These are phyloP conservation scores for Eupithecia insigniata DNA, from an alignment of 2,888 invertebrate genomes.

Conservation along the genomic window DNA sequence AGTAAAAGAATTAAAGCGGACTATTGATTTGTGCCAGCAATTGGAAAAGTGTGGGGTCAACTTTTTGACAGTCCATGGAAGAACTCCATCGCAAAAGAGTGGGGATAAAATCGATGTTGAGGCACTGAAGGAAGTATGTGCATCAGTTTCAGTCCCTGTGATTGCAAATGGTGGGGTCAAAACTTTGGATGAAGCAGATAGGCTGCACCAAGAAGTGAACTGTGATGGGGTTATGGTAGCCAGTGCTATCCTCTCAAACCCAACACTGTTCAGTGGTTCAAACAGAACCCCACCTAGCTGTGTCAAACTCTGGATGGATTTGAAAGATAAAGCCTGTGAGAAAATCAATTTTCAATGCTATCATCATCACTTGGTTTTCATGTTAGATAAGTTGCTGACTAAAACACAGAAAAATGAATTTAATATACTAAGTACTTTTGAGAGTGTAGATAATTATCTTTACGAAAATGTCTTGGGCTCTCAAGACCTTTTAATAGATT, in stretches of 20 bases:
- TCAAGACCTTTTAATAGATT: conserved; percentile 49
- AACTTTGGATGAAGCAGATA: conserved; percentile 87
- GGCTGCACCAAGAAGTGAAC: conserved; percentile 86
- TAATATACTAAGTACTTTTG: conserved; percentile 88
- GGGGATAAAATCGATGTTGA: conserved; percentile 89
- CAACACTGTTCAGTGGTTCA: conserved; percentile 92
- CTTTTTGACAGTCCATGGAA: conserved; percentile 95
- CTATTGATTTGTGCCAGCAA: conserved; percentile 91
- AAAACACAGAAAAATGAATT: conserved; percentile 90
- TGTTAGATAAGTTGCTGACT: conserved; percentile 93
- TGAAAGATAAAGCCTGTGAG: conserved; percentile 86
- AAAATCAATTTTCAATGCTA: conserved; percentile 91
- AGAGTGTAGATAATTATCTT: conserved; percentile 89
- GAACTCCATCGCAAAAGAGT: conserved; percentile 92
- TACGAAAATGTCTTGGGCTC: conserved; percentile 80
- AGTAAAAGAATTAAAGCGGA: conserved; percentile 86
- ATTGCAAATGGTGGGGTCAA: conserved; percentile 97
- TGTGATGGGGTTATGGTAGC: conserved; percentile 97
- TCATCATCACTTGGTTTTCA: conserved; percentile 98
- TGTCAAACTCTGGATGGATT: conserved; percentile 91
- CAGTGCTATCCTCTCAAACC: conserved; percentile 94
- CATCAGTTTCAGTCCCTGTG: conserved; percentile 90
- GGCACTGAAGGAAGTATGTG: conserved; percentile 88
- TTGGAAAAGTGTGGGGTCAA: conserved; percentile 94
- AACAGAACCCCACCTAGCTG: conserved; percentile 89